These are phyloP conservation scores for Glossosoma conforme DNA, from an alignment of 1,140 invertebrate species.

Conservation along the genomic window DNA sequence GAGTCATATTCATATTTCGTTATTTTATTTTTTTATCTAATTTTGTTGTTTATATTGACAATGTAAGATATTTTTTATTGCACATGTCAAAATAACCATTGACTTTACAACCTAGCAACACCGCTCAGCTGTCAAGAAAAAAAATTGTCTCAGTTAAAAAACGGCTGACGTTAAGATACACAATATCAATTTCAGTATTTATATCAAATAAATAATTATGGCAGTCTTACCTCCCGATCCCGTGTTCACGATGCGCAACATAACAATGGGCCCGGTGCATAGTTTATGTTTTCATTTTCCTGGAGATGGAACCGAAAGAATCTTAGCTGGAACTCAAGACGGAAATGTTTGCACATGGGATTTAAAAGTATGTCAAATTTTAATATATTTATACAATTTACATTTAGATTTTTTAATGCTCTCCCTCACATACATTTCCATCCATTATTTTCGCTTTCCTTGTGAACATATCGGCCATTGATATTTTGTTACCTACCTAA, in stretches of 20 bases:
- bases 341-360: constrained; percentile 68
- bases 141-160: too few species aligned
- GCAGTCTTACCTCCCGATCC: constrained; percentile 57
- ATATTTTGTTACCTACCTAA: too few species aligned
- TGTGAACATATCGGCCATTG: too few species aligned
- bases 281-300: constrained; percentile 59
- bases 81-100: too few species aligned
- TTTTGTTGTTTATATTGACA: too few species aligned
- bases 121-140: too few species aligned
- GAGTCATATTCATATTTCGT: too few species aligned
- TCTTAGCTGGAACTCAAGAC: constrained; percentile 62
- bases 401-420: not conserved
- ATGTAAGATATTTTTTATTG: too few species aligned
- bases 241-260: constrained; percentile 58
- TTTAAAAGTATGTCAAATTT: constrained; percentile 53
- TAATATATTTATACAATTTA: constrained; percentile 1
- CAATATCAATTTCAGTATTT: constrained; percentile 4
- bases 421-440: not conserved
- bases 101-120: too few species aligned
- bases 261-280: constrained; percentile 63
- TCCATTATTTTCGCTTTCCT: too few species aligned
- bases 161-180: too few species aligned
- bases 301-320: constrained; percentile 52
- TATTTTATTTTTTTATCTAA: too few species aligned
- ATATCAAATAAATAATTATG: constrained; percentile 13